phyloP scores from a whole-genome alignment of 2,113 vertebrate genomes.

The Todiramphus chloris region DNA sequence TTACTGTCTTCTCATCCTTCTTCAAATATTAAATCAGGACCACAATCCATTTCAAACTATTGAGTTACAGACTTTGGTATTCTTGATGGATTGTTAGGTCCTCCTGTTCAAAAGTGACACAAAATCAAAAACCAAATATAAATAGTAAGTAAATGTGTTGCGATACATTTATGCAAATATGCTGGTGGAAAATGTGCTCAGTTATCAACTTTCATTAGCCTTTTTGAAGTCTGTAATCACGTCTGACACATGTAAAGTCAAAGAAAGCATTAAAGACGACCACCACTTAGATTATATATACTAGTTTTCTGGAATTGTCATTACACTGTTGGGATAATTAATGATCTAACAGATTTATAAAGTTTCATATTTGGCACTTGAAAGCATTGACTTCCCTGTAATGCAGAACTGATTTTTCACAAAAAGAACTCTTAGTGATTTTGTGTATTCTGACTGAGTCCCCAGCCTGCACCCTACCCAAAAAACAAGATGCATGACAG shows the following conservation, averaged over 20 bases:
- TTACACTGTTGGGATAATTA: not conserved
- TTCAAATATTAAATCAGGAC: slow-evolving; percentile 37
- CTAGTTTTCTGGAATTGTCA: not conserved
- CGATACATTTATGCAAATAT: not conserved
- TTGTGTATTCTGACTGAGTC: not conserved
- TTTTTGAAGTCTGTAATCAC: not conserved
- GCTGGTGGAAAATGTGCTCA: not conserved
- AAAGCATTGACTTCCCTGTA: not conserved
- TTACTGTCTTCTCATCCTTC: not conserved
- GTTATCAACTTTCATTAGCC: not conserved
- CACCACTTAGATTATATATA: not conserved
- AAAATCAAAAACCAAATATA: not conserved
- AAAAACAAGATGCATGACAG: not conserved
- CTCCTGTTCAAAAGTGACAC: not conserved
- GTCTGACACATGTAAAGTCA: not conserved
- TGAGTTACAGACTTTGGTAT: not conserved
- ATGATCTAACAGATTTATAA: not conserved
- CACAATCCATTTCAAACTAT: not conserved
- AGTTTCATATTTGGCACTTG: rapidly evolving
- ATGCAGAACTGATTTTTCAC: not conserved
- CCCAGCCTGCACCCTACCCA: not conserved
- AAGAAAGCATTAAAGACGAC: not conserved
- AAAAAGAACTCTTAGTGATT: not conserved
- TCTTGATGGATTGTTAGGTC: not conserved
- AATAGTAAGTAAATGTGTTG: not conserved